These are phyloP conservation scores for Cheilosia variabilis DNA, from an alignment of 2,888 invertebrate species.

Conservation along the genomic window DNA sequence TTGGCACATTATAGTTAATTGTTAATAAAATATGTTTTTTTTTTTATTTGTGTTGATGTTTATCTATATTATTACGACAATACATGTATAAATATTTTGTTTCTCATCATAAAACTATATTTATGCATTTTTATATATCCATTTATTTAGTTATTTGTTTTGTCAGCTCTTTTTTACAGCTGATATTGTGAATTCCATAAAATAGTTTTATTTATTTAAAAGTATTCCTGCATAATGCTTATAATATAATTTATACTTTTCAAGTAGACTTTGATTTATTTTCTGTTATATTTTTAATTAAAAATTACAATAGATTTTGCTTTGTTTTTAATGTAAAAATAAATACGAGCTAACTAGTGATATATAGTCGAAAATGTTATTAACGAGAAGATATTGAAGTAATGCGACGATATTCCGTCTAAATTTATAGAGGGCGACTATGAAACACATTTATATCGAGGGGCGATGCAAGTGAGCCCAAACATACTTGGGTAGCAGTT, in stretches of 20 bases:
- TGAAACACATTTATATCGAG: no score
- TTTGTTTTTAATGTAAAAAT: constrained; percentile 43
- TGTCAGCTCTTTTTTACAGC: constrained; percentile 29
- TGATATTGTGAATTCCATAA: constrained; percentile 50
- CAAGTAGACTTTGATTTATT: constrained; percentile 68
- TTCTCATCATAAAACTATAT: constrained; percentile 35
- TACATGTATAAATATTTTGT: constrained; percentile 23
- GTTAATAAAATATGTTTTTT: constrained; percentile 54
- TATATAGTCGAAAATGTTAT: constrained; percentile 22
- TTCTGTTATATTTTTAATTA: constrained; percentile 14
- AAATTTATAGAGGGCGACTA: no score
- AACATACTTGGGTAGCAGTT: no score
- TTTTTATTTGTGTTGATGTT: constrained; percentile 33
- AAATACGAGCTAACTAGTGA: constrained; percentile 19
- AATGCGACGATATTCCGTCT: no score
- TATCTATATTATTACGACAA: constrained; percentile 20
- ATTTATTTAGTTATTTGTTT: constrained; percentile 20
- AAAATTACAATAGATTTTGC: constrained; percentile 18
- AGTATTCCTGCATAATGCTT: constrained; percentile 60
- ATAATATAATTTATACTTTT: constrained; percentile 66
- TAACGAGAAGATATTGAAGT: no score
- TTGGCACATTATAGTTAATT: constrained; percentile 62
- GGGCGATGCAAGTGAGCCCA: no score
- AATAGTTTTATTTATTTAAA: constrained; percentile 46
- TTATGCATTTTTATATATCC: constrained; percentile 16